A percentile compares a stretch with the other conserved stretches of the same genome.
Evolutionary conservation across 2,888 invertebrate genomes (phyloP).

Genomic region (Phyllotreta cruciferae): DNA sequence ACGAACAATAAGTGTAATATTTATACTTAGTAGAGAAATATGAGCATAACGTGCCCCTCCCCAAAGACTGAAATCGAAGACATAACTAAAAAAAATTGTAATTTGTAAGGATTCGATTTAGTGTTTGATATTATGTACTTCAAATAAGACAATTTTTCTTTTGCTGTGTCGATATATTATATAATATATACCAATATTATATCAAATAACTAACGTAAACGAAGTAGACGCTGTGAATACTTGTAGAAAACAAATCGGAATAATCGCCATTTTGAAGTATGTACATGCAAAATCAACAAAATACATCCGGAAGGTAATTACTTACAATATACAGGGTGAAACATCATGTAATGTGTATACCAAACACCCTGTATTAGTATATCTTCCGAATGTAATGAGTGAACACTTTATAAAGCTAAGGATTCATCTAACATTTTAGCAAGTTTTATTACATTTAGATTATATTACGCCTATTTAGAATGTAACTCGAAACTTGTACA

Average conservation of each 20-base stretch:
- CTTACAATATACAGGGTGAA: no score
- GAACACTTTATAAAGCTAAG: no score
- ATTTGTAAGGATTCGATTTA: not conserved
- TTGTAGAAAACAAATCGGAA: no score
- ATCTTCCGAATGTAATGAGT: no score
- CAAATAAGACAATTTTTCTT: not conserved
- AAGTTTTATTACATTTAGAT: slow-evolving; percentile 32
- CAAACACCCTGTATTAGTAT: no score
- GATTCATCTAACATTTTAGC: no score
- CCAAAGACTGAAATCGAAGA: slow-evolving; percentile 19
- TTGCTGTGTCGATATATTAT: slow-evolving; percentile 8
- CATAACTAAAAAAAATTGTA: slow-evolving; percentile 4
- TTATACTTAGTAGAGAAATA: slow-evolving; percentile 1
- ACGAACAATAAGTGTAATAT: slow-evolving; percentile 13
- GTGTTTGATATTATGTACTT: not conserved
- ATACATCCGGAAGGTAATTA: no score
- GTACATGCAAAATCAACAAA: no score
- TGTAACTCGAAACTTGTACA: slow-evolving; percentile 47
- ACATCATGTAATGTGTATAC: no score
- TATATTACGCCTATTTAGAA: slow-evolving; percentile 43
- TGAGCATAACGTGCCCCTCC: not conserved
- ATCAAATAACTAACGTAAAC: not conserved
- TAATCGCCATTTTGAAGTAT: no score
- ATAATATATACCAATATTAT: not conserved
- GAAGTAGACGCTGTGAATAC: not conserved